Conservation (phyloP, 2,797 vertebrate species). For the Balearica regulorum region DNA sequence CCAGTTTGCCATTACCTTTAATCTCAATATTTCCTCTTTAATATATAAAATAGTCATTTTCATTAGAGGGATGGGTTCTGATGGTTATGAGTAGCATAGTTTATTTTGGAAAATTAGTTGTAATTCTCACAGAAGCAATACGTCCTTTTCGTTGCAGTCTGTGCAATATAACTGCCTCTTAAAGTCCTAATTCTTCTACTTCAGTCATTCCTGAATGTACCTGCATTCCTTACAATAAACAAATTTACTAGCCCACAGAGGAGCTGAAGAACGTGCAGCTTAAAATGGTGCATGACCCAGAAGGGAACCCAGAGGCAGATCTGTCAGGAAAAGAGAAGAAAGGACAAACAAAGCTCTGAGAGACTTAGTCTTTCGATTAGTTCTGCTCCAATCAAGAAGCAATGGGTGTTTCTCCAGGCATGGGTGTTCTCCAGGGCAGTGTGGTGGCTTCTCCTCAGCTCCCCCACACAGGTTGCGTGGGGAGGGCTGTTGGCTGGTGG, state of each 20-base stretch:
- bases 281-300: neutral
- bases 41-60: neutral
- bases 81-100: neutral
- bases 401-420: neutral
- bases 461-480: fast-evolving
- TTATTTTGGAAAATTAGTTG: neutral
- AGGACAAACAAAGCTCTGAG: neutral
- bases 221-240: neutral
- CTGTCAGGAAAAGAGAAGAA: neutral
- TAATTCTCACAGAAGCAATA: neutral
- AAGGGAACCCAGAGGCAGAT: neutral
- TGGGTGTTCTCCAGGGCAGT: fast-evolving
- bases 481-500: neutral
- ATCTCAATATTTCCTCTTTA: neutral
- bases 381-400: neutral
- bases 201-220: neutral
- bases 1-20: neutral
- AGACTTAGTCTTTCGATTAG: neutral
- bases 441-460: neutral
- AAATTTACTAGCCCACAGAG: neutral
- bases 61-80: neutral
- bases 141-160: neutral
- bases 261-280: neutral
- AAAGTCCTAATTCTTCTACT: neutral
- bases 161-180: neutral